Base-by-base conservation (phyloP, 2,797 vertebrate genomes). In the Gouania willdenowi region DNA sequence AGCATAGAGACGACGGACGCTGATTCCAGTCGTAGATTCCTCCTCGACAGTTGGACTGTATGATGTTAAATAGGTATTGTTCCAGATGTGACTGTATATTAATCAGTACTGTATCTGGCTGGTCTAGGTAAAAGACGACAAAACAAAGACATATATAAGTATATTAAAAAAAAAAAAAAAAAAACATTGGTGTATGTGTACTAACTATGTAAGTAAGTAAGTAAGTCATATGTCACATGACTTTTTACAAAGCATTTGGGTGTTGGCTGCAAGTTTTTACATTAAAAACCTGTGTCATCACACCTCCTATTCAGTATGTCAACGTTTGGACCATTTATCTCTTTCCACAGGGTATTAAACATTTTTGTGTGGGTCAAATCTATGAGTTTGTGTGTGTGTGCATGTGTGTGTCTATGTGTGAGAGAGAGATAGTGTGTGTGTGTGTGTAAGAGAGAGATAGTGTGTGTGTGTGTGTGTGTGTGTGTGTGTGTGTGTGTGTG, bases 81-180 rank as follows among this genome's bases (percentile, higher is more conserved):
- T 91, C 91, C 90, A 92, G 87, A 86, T 82, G 85, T 87, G 76
- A 87, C 86, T 91, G 81, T 87, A 87, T 83, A 81, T 81, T 83
- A 88, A 87, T 89, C 87, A 69, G 88, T 90, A 90, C 91, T 88
- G 89, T 93, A 95, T 96, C 94, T 95, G 92, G 94, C 94, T 94
- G 94, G 93, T 89, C 93, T 97, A 92, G 94, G 95, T 94, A 87
- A 84, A 84, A 79, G 56, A 60, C 62, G 76, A 83, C 76, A 66
- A 70, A 72, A 82, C 87, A 83, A 86, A 83, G 74, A 75, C 83
- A 75, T 88, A 88, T 91, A 89, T 89, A 87, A 88, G 79, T 90
- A 90, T 91, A 91, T 90, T 80, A 87, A 84, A n/a, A n/a, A n/a
- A n/a, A n/a, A n/a, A n/a, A n/a, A n/a, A n/a, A n/a, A n/a, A n/a